Base-by-base conservation (phyloP, 1,140 invertebrate genomes). In the Schlechtendalia chinensis region DNA sequence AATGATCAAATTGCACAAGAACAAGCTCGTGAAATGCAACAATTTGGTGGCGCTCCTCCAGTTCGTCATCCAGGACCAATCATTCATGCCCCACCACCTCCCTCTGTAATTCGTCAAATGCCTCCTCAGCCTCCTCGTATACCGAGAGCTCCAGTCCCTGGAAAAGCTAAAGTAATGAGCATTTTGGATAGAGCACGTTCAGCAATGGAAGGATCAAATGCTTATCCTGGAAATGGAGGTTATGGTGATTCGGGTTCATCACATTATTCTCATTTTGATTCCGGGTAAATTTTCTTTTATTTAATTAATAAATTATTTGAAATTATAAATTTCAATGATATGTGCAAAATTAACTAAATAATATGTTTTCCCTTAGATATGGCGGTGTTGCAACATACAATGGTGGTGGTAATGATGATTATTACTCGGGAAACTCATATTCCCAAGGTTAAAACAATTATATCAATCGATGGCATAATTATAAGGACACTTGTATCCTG, bases 1-100 rank as follows among this genome's bases (percentile, higher is more conserved):
- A 92, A 92, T 84, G 94, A 95, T 83, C 92, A 93, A 83, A 94
- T 95, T 81, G 86, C 91, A 12, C 91, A 93, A 84, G 91, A 93
- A 83, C 92, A 93, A 85, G 89, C 93, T 84, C 88, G 91, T 17
- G 91, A 93, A 84, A 89, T 93, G 87, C 91, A 90, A 82, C 83
- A 88, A n/a, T 81, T 87, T 82, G 50, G 82, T 16, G 81, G 87
- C 84, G 84, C 85, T 50, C 81, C 82, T 45, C 81, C 74, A 19
- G 47, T 74, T n/a, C 77, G 82, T 54, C 82, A 80, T 79, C 82
- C 65, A 69, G 74, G 72, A 27, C 86, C 85, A 50, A 81, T 83
- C 6, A 85, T 85, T 83, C 82, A 85, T 27, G 85, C 88, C 27
- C 87, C 86, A n/a, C 69, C 63, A 22, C 86, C 87, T n/a, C 85